phyloP scores from a whole-genome alignment of 2,113 vertebrate genomes.

The Pontoporia blainvillei region DNA sequence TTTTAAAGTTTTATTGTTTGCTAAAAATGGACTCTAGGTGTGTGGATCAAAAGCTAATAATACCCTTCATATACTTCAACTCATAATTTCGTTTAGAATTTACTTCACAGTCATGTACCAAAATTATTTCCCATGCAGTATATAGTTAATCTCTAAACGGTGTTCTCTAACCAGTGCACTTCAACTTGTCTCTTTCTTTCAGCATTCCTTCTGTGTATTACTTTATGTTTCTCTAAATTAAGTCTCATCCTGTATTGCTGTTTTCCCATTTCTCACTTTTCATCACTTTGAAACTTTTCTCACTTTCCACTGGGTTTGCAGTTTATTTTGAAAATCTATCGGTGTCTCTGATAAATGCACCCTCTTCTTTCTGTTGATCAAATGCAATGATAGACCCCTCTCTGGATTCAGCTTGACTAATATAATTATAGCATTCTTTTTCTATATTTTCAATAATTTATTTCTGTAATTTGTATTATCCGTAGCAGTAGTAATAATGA shows the following conservation, averaged over 20 bases:
- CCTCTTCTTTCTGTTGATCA: constrained; percentile 6
- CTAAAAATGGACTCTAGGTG: neutral
- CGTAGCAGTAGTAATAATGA: neutral
- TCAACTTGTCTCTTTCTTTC: neutral
- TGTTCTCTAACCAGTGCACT: neutral
- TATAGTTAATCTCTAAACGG: neutral
- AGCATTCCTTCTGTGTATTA: neutral
- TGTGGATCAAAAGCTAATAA: neutral
- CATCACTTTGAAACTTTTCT: constrained; percentile 25
- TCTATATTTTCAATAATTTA: constrained; percentile 20
- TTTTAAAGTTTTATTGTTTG: neutral
- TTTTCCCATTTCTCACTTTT: constrained; percentile 51
- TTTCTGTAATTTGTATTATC: constrained; percentile 23
- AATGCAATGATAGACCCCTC: neutral
- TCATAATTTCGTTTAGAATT: neutral
- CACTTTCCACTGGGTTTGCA: neutral
- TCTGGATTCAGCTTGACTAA: neutral
- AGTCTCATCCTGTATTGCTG: neutral
- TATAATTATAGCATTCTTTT: neutral
- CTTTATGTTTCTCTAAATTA: constrained; percentile 57
- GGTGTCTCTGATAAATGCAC: constrained; percentile 23
- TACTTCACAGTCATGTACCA: neutral
- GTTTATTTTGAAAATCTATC: constrained; percentile 20
- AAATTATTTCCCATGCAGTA: neutral
- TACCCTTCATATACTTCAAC: neutral